A percentile compares a stretch with the other conserved stretches of the same genome.
Evolutionary conservation across 2,113 vertebrate genomes (phyloP).

Genomic region (Channa maculata): DNA sequence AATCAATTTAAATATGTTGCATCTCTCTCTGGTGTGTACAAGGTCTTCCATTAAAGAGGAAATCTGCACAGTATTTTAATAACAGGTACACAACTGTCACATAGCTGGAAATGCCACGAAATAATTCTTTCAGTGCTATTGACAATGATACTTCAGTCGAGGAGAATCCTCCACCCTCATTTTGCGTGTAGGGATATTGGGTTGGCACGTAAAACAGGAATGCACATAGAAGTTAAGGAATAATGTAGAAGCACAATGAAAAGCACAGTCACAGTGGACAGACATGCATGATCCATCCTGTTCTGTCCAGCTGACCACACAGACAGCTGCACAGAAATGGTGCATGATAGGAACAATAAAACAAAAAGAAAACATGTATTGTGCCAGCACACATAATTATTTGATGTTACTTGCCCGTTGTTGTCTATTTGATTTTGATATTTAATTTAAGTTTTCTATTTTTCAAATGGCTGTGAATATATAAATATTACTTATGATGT

Average conservation of each 20-base stretch:
- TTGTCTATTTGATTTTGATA: slow-evolving; percentile 82
- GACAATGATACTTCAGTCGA: slow-evolving; percentile 67
- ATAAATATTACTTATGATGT: slow-evolving; percentile 87
- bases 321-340: slow-evolving; percentile 61
- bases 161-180: slow-evolving; percentile 26
- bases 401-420: slow-evolving; percentile 81
- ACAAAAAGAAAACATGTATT: slow-evolving; percentile 72
- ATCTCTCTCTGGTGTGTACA: slow-evolving; percentile 39
- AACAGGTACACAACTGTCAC: slow-evolving; percentile 42
- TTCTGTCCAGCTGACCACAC: slow-evolving; percentile 44
- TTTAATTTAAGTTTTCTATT: slow-evolving; percentile 84
- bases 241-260: slow-evolving; percentile 71
- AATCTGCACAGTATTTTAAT: slow-evolving; percentile 47
- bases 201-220: slow-evolving; percentile 33
- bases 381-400: slow-evolving; percentile 85
- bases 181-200: slow-evolving; percentile 37
- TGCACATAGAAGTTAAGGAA: slow-evolving; percentile 19
- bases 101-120: slow-evolving; percentile 64
- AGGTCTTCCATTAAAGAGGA: slow-evolving; percentile 33
- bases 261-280: slow-evolving; percentile 69
- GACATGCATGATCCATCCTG: slow-evolving; percentile 65
- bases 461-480: slow-evolving; percentile 87
- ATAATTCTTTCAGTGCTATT: slow-evolving; percentile 67
- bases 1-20: background rate
- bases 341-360: slow-evolving; percentile 83